Evolutionary conservation across 2,888 invertebrate species (phyloP).

Genomic region (Oxyteleia sp.): DNA sequence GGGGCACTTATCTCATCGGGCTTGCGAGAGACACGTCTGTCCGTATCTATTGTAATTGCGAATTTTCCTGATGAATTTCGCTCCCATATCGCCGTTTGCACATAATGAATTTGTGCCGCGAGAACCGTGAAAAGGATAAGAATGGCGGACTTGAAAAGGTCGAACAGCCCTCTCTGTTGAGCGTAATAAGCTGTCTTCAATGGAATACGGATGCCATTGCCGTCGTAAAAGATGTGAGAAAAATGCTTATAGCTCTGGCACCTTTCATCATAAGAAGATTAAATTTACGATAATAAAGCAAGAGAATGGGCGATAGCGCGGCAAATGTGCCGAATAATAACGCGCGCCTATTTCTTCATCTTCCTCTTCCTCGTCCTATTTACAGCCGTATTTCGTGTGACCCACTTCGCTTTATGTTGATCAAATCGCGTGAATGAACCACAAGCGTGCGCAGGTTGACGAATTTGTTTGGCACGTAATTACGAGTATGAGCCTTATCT

Average conservation of each 20-base stretch:
- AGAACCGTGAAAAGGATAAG: conserved; percentile 67
- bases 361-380: conserved; percentile 48
- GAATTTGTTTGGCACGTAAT: conserved; percentile 60
- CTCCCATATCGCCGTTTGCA: conserved; percentile 56
- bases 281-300: conserved; percentile 69
- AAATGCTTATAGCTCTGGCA: conserved; percentile 58
- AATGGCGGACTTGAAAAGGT: conserved; percentile 63
- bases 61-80: conserved; percentile 74
- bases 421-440: conserved; percentile 59
- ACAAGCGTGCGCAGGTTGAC: conserved; percentile 47
- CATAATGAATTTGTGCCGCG: conserved; percentile 67
- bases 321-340: conserved; percentile 68
- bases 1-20: conserved; percentile 76
- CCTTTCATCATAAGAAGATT: conserved; percentile 71
- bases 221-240: conserved; percentile 77
- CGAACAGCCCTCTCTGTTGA: conserved; percentile 47
- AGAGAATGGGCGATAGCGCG: conserved; percentile 59
- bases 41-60: conserved; percentile 73
- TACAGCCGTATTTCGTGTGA: conserved; percentile 63
- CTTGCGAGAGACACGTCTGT: conserved; percentile 50
- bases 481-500: conserved; percentile 28
- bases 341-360: conserved; percentile 44
- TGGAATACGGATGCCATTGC: conserved; percentile 80
- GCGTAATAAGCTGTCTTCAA: conserved; percentile 78
- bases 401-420: conserved; percentile 60